Evolutionary conservation across 2,113 vertebrate species (phyloP).

Genomic region (Hydropotes inermis): DNA sequence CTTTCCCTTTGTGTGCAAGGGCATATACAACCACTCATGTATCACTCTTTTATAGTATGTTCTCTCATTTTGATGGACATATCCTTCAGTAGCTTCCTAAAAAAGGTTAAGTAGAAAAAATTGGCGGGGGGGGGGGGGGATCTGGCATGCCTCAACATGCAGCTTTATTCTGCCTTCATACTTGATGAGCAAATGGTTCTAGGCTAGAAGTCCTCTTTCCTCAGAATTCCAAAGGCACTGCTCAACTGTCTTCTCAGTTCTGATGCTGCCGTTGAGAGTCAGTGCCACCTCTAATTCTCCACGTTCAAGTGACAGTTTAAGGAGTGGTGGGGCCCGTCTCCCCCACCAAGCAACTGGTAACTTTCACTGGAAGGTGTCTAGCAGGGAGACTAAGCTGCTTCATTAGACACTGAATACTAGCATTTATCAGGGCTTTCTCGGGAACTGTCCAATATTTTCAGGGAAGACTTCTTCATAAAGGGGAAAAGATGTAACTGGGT

Average conservation of each 20-base stretch:
- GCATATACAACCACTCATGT: neutral
- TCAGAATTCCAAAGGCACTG: neutral
- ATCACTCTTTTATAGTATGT: neutral
- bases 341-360: neutral
- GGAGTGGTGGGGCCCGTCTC: neutral
- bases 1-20: neutral
- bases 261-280: neutral
- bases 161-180: constrained; percentile 8
- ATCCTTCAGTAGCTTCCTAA: neutral
- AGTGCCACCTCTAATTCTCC: neutral
- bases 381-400: neutral
- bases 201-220: neutral
- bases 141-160: neutral
- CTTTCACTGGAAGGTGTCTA: neutral
- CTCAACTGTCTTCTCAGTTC: neutral
- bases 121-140: neutral
- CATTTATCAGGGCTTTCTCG: neutral
- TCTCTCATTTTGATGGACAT: neutral
- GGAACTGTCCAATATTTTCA: neutral
- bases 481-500: neutral
- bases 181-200: neutral
- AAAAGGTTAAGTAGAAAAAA: neutral
- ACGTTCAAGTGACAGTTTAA: neutral
- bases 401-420: neutral
- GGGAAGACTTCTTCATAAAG: neutral